Conservation (phyloP, 1,140 invertebrate species). For the Trachymyrmex septentrionalis region DNA sequence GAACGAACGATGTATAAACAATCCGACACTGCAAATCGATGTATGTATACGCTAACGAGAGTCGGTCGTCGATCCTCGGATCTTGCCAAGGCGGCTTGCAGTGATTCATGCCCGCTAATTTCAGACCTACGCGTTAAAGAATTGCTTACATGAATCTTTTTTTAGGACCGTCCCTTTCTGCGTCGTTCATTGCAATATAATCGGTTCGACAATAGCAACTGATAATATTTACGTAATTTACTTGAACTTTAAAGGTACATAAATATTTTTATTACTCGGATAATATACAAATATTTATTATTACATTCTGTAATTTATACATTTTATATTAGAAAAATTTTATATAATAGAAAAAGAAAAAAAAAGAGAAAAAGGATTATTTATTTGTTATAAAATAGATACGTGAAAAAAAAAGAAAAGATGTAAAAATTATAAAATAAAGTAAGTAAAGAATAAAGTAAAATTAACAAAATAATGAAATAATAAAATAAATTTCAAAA, state of each 20-base stretch:
- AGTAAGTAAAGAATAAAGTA: constrained; percentile 4
- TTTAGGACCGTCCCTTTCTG: not conserved
- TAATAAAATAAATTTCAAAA: not conserved
- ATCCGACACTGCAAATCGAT: constrained; percentile 53
- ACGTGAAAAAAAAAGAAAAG: not conserved
- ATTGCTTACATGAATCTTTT: constrained; percentile 46
- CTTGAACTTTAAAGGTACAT: not conserved
- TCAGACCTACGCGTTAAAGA: constrained; percentile 45
- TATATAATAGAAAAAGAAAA: not conserved
- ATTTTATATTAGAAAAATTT: not conserved
- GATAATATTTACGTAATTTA: constrained; percentile 17
- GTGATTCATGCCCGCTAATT: constrained; percentile 65
- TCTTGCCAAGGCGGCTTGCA: constrained; percentile 33
- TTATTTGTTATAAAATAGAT: not conserved
- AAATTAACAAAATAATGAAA: not conserved
- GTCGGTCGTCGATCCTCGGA: constrained; percentile 59
- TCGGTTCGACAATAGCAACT: not conserved
- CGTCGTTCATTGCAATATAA: constrained; percentile 17
- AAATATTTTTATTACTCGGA: too few relatives aligned
- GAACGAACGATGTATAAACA: constrained; percentile 65
- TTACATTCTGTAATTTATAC: not conserved
- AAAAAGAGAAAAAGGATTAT: not conserved
- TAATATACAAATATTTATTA: not conserved
- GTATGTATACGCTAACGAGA: constrained; percentile 71
- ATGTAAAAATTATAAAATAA: not conserved